phyloP scores from a whole-genome alignment of 92 coral and sea anemone species.

The Siderastrea radians region DNA sequence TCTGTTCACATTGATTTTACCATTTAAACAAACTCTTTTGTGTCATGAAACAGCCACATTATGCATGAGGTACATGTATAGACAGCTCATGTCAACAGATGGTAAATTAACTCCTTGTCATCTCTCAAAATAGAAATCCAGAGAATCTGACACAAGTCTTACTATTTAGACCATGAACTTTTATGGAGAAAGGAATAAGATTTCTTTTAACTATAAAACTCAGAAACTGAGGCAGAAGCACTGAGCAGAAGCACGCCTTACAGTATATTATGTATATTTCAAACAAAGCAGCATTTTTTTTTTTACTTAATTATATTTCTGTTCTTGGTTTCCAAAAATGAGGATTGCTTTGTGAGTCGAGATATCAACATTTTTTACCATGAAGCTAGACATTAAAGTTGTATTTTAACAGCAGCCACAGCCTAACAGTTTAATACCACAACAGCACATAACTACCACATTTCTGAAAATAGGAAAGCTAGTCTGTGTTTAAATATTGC shows the following conservation, averaged over 20 bases:
- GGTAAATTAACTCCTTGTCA: background rate
- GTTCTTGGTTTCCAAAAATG: background rate
- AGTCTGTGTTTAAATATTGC: background rate
- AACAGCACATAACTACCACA: background rate
- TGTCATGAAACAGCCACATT: background rate
- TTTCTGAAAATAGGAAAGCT: background rate
- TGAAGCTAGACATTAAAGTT: background rate
- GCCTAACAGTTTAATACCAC: background rate
- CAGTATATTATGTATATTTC: background rate
- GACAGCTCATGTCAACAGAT: background rate
- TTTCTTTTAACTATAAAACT: background rate
- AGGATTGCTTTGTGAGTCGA: background rate
- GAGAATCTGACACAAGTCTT: background rate
- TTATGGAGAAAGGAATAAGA: background rate
- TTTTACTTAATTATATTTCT: background rate
- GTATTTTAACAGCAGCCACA: background rate
- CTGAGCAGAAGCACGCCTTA: background rate
- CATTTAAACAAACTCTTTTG: background rate
- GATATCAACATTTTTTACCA: background rate
- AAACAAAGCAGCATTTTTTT: background rate
- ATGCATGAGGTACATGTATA: background rate
- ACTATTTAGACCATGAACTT: slow-evolving; percentile 1
- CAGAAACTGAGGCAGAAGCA: background rate
- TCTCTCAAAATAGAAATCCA: slow-evolving; percentile 1
- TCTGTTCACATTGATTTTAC: background rate